A percentile compares a stretch with the other conserved stretches of the same genome.
Evolutionary conservation across 2,797 vertebrate species (phyloP).

Genomic region (Enteromius fasciolatus): DNA sequence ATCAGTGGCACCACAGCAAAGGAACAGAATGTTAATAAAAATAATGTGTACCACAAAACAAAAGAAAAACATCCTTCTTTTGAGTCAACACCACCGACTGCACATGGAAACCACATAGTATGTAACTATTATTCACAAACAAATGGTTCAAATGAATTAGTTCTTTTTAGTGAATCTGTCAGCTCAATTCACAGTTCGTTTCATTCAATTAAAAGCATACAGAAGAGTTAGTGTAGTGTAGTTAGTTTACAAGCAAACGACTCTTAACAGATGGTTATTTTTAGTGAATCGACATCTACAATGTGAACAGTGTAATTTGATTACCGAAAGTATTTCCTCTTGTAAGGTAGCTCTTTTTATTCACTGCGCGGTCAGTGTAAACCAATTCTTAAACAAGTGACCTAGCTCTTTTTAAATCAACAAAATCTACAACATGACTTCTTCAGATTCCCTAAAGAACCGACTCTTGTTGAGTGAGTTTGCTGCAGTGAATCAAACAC

Average conservation of each 20-base stretch:
- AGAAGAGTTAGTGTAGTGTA: too few species aligned
- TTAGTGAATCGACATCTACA: neutral
- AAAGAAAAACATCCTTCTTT: neutral
- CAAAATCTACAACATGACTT: neutral
- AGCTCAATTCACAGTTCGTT: neutral
- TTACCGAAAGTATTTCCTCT: too few species aligned
- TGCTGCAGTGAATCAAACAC: neutral
- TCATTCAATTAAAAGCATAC: neutral
- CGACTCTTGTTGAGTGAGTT: neutral
- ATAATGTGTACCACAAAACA: neutral
- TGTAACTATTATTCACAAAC: neutral
- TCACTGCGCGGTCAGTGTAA: neutral
- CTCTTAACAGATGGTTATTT: neutral
- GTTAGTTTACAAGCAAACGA: neutral
- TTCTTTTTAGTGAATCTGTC: constrained; percentile 1
- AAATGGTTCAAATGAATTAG: neutral
- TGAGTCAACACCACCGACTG: neutral
- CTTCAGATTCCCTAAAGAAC: neutral
- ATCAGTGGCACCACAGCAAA: neutral
- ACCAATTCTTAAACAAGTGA: neutral
- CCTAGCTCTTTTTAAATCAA: neutral
- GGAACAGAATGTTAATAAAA: neutral
- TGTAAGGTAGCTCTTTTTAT: neutral
- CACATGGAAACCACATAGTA: neutral
- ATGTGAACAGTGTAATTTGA: neutral